Base-by-base conservation (phyloP, 2,888 invertebrate genomes). In the Hofmannophila pseudospretella region DNA sequence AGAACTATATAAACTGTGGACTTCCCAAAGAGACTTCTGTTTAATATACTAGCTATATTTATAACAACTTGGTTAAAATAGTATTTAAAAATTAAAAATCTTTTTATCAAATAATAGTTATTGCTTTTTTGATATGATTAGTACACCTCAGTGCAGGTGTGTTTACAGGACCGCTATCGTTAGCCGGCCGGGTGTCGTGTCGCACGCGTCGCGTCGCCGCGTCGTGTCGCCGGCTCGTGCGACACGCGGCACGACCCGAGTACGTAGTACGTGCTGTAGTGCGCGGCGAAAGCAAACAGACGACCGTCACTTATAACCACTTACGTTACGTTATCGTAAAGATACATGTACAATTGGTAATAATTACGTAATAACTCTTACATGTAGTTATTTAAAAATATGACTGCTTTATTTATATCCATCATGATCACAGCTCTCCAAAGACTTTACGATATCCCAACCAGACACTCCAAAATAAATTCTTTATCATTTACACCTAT, bases 371-470 rank as follows among this genome's bases (percentile, higher is more conserved):
- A 72, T 80, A 81, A 84, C 76, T 77, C 85, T 82, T 85, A 84
- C 62, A 71, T 71, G 67, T 77, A 74, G 37, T 49, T 81, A 82
- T 78, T 85, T 80, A 85, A 85, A 86, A 84, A 86, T 86, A 86
- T 86, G 85, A 86, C 85, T 86, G 80, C 78, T 72, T 84, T 84
- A 41, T 41, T 39, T 34, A 78, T 81, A 82, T 80, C 85, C 85
- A 71, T 84, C 85, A 67, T 75, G 74, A 86, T 86, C 85, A 86
- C 85, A 86, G 85, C 85, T 79, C 77, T 80, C 85, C 85, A 70
- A 77, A 82, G 82, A 82, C 85, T 75, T 81, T 77, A 75, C 85
- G 72, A 74, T 78, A 79, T 79, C 77, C 82, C 63, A 72, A 77
- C 77, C 80, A 71, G 77, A 78, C 84, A 66, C 75, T 76, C 85